phyloP scores from a whole-genome alignment of 2,113 vertebrate genomes.

The Hemiscyllium ocellatum region DNA sequence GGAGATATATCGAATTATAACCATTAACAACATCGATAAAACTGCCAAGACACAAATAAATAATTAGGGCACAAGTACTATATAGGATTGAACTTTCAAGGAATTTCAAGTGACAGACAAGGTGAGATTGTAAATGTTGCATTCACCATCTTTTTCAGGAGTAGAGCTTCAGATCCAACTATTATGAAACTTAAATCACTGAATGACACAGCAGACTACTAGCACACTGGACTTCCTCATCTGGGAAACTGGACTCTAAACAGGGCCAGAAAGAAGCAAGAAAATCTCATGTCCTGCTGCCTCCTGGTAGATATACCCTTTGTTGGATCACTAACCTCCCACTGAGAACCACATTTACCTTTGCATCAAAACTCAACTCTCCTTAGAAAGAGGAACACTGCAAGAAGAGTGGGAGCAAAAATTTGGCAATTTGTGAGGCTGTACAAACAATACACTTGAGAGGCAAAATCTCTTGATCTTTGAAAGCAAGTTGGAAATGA shows the following conservation, averaged over 20 bases:
- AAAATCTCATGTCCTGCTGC: background rate
- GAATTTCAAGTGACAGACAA: background rate
- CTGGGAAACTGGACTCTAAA: background rate
- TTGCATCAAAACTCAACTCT: background rate
- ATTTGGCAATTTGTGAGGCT: background rate
- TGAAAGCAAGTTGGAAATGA: background rate
- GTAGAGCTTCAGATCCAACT: background rate
- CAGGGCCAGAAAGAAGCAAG: background rate
- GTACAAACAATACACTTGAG: background rate
- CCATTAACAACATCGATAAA: conserved; percentile 93
- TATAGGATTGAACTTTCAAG: background rate
- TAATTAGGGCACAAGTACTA: background rate
- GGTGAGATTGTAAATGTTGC: conserved; percentile 30
- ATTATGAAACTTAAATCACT: background rate
- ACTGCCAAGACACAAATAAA: conserved; percentile 58
- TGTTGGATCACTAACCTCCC: background rate
- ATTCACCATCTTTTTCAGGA: background rate
- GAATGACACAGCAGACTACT: background rate
- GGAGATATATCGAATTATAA: conserved; percentile 95
- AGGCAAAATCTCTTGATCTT: too few relatives aligned
- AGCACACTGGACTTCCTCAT: background rate
- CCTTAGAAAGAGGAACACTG: background rate
- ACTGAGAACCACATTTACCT: background rate
- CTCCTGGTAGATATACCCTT: background rate
- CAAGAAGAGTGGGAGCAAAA: background rate